Base-by-base conservation (phyloP, 1,140 invertebrate genomes). In the Trichonephila clavipes region DNA sequence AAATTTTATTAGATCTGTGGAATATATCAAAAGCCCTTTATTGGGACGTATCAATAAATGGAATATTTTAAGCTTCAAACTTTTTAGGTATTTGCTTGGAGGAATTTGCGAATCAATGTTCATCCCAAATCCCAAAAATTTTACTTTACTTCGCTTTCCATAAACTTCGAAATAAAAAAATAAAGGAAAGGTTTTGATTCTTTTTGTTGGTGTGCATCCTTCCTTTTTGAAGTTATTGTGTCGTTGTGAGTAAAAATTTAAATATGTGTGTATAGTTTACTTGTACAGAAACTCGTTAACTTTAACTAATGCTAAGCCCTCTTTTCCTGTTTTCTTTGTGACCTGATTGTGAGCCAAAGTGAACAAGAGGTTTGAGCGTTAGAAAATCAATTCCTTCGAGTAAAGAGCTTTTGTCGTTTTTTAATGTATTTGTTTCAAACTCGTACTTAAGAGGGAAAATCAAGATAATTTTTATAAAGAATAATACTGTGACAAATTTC, bases 1-100 rank as follows among this genome's bases (percentile, higher is more conserved):
- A 88, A 88, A 66, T 88, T 88, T 88, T 88, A 88, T 88, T 88
- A 69, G 58, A 88, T 88, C 61, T 88, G 34, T n/a, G 28, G 72
- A 62, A 69, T 88, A 64, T 69, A 88, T 88, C 87, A 88, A 66
- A 88, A 28, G 28, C 61, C 85, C 61, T 88, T 88, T 88, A 88
- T 62, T 88, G 87, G 28, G 24, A 88, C 19, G 34, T 51, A 88
- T 88, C 87, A 66, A 88, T 88, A 88, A 88, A 88, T n/a, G 61
- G 62, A 83, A 83, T 83, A 83, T 83, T 59, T 83, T 83, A 83
- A n/a, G 21, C 82, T 83, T 83, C 24, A 82, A 83, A 83, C 19
- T 83, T 51, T 83, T 83, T 34, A 77, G 72, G 28, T 19, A 77
- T 40, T 77, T 77, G 72, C 72, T 77, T 34, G 14, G 28, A 77